These are phyloP conservation scores for Tetramorium simillimum DNA, from an alignment of 1,140 invertebrate genomes.

Conservation along the genomic window DNA sequence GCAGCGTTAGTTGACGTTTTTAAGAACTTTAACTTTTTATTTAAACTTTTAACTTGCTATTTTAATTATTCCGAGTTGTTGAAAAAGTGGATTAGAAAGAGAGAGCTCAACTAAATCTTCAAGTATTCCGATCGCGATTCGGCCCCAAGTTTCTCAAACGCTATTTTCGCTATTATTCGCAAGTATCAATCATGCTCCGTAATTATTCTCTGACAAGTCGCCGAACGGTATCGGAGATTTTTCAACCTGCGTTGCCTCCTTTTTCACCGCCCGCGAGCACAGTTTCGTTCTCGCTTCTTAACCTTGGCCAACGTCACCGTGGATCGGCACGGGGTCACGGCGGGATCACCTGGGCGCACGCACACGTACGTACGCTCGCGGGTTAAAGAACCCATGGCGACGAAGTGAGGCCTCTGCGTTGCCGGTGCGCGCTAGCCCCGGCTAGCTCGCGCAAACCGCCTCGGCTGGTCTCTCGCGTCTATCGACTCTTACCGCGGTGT, in stretches of 20 bases:
- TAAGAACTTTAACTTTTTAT: background rate
- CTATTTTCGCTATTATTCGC: background rate
- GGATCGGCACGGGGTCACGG: conserved; percentile 64
- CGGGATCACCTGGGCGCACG: conserved; percentile 61
- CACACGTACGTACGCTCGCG: conserved; percentile 38
- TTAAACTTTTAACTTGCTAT: background rate
- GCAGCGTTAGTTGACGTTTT: background rate
- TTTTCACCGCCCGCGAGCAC: background rate
- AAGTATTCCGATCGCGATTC: background rate
- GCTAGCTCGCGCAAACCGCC: conserved; percentile 24
- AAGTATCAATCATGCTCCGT: conserved; percentile 15
- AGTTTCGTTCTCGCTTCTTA: conserved; percentile 64
- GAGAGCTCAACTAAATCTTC: background rate
- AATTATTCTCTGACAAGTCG: conserved; percentile 41
- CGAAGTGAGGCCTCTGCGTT: conserved; percentile 62
- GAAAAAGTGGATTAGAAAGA: background rate
- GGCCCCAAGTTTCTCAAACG: background rate
- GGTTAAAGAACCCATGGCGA: conserved; percentile 71
- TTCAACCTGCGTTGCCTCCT: background rate
- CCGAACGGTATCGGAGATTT: conserved; percentile 20
- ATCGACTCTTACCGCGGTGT: background rate
- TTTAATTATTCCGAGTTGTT: background rate
- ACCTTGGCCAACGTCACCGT: conserved; percentile 66
- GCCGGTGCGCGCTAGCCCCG: background rate
- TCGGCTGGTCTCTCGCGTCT: conserved; percentile 14